Base-by-base conservation (phyloP, 2,888 invertebrate species). In the Ethmia dodecea region DNA sequence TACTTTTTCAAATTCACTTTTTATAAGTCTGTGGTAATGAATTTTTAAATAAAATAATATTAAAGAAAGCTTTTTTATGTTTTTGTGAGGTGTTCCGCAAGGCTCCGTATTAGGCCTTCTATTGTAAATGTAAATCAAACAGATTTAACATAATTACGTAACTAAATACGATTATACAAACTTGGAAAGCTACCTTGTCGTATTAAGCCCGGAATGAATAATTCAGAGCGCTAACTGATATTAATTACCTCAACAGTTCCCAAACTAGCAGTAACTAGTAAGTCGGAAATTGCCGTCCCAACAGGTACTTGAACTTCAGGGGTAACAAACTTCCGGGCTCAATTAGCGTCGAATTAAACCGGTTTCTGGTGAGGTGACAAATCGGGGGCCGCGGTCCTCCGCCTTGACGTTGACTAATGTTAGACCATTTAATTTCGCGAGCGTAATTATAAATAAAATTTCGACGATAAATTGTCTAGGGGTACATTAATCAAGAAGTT, bases 401-500 rank as follows among this genome's bases (percentile, higher is more conserved):
- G 54, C 56, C 63, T 65, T 70, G 84, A 86, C 86, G 61, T 79
- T 83, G 84, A 86, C 75, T 84, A 84, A 84, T 84, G 70, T 73
- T 69, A 63, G 61, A 56, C 63, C 69, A 65, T 80, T 86, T 84
- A 84, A 84, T 83, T 83, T 80, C 71, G 77, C 68, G 65, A 59
- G 72, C 65, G 78, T 83, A 84, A 86, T 86, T 86, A 86, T 84
- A 84, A 84, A 84, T 84, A 86, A 86, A 86, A 84, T 84, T 86
- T 84, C 67, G 65, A 70, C 86, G 71, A 83, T 86, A 86, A 86
- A 84, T 84, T 84, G 69, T 65, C 66, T 66, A 48, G 74, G 63
- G 71, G 75, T 62, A 70, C 84, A 86, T 87, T 86, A 86, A 87
- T 87, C 87, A 87, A 86, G 84, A 87, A 87, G 81, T 87, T 87